A percentile compares a stretch with the other conserved stretches of the same genome.
These are phyloP conservation scores for Drosophila athabasca DNA, from an alignment of 1,140 invertebrate genomes.

Conservation along the genomic window DNA sequence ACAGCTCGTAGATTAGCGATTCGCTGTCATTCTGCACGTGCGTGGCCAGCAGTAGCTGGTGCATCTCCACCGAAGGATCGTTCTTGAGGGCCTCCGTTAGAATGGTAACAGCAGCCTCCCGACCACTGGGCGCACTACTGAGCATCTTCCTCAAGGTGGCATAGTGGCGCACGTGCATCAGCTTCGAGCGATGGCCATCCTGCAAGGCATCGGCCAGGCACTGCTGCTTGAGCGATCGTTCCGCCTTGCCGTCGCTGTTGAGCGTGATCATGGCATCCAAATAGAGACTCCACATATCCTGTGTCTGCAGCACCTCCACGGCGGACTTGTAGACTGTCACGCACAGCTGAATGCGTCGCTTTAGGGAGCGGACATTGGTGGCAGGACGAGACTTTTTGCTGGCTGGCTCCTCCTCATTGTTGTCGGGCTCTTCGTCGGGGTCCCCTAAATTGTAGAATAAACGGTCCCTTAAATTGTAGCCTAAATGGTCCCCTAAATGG, in stretches of 20 bases:
- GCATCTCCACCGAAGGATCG: constrained; percentile 56
- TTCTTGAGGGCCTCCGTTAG: constrained; percentile 59
- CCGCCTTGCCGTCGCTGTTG: constrained; percentile 55
- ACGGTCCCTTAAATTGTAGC: too few species aligned
- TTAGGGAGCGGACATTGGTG: constrained; percentile 41
- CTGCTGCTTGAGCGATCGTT: constrained; percentile 52
- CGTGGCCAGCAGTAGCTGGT: constrained; percentile 60
- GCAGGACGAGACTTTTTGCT: constrained; percentile 36
- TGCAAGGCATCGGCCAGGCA: constrained; percentile 66
- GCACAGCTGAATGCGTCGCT: constrained; percentile 65
- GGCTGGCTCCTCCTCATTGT: constrained; percentile 28
- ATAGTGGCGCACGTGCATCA: constrained; percentile 70
- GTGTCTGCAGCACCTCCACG: constrained; percentile 58
- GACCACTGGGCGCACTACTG: constrained; percentile 43
- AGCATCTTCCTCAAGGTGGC: constrained; percentile 57
- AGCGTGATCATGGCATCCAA: constrained; percentile 71
- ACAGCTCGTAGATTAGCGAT: constrained; percentile 53
- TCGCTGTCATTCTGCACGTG: constrained; percentile 63
- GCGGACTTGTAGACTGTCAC: constrained; percentile 70
- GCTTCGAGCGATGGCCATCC: constrained; percentile 60
- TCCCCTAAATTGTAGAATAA: too few species aligned
- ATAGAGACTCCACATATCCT: constrained; percentile 63
- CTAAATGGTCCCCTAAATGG: too few species aligned
- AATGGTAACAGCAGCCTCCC: constrained; percentile 46
- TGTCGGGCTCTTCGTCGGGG: constrained; percentile 32